These are phyloP conservation scores for Sardina pilchardus DNA, from an alignment of 2,113 vertebrate genomes.

Conservation along the genomic window DNA sequence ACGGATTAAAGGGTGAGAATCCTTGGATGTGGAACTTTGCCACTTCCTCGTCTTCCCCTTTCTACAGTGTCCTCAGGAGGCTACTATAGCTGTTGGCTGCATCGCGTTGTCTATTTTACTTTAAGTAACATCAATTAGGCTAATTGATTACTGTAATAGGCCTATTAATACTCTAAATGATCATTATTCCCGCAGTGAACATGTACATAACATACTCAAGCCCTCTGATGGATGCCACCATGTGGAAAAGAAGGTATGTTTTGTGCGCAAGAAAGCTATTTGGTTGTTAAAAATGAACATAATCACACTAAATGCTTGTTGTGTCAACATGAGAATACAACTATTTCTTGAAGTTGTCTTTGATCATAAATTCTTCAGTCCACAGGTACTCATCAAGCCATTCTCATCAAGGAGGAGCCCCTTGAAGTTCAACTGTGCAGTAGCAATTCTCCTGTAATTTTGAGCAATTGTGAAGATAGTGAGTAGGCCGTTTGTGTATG, in stretches of 20 bases:
- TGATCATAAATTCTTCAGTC: background rate
- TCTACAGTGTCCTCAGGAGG: no score
- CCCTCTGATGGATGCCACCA: background rate
- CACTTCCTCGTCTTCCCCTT: background rate
- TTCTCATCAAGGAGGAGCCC: slow-evolving; percentile 65
- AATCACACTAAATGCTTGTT: background rate
- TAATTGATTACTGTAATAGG: no score
- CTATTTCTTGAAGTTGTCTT: background rate
- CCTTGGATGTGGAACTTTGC: no score
- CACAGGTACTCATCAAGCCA: slow-evolving; percentile 44
- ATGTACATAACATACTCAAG: background rate
- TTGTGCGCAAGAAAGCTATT: background rate
- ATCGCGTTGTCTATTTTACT: no score
- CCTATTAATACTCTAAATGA: background rate
- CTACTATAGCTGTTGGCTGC: no score
- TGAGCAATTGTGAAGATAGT: slow-evolving; percentile 50
- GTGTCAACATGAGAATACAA: background rate
- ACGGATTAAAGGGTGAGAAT: slow-evolving; percentile 30
- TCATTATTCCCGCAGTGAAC: background rate
- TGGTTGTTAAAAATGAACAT: no score
- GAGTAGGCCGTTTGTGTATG: slow-evolving; percentile 32
- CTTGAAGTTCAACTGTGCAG: slow-evolving; percentile 46
- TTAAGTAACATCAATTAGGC: no score
- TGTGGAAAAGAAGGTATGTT: background rate
- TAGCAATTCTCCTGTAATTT: slow-evolving; percentile 24